Percentiles rank a stretch among this genome's conserved stretches.
Conservation (phyloP, 2,888 invertebrate species). For the Philonicus albiceps region DNA sequence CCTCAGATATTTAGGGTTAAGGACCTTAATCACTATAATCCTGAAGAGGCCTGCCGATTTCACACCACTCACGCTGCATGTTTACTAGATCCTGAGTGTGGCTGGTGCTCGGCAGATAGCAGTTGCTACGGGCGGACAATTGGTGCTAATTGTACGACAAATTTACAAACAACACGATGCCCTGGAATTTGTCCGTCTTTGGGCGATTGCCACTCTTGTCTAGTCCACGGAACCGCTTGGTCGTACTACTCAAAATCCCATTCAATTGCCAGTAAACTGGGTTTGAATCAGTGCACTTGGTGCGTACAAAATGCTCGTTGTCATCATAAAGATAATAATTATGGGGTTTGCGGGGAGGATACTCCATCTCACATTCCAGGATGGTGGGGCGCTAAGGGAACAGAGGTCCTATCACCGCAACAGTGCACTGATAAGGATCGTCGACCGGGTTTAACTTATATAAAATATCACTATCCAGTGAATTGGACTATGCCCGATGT, state of each 20-base stretch:
- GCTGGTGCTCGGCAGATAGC: constrained; percentile 88
- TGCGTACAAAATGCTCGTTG: constrained; percentile 92
- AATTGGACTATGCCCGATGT: constrained; percentile 89
- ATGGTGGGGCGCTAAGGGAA: constrained; percentile 90
- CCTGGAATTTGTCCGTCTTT: constrained; percentile 88
- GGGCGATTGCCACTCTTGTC: constrained; percentile 89
- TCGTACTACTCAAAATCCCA: constrained; percentile 55
- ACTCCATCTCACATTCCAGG: constrained; percentile 82
- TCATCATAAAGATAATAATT: constrained; percentile 81
- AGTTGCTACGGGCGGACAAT: constrained; percentile 84
- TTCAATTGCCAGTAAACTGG: constrained; percentile 79
- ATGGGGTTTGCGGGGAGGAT: constrained; percentile 84
- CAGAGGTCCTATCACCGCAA: constrained; percentile 75
- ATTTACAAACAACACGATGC: constrained; percentile 85
- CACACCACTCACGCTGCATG: constrained; percentile 82
- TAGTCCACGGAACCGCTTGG: constrained; percentile 72
- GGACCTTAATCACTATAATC: constrained; percentile 70
- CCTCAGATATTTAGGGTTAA: constrained; percentile 83
- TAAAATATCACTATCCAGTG: constrained; percentile 86
- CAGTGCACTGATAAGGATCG: constrained; percentile 81
- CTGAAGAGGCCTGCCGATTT: constrained; percentile 78
- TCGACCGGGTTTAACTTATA: constrained; percentile 87
- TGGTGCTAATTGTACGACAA: constrained; percentile 89
- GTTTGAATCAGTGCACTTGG: constrained; percentile 86
- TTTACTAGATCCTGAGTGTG: constrained; percentile 90